Evolutionary conservation across 2,113 vertebrate species (phyloP).

Genomic region (Hiodon alosoides): DNA sequence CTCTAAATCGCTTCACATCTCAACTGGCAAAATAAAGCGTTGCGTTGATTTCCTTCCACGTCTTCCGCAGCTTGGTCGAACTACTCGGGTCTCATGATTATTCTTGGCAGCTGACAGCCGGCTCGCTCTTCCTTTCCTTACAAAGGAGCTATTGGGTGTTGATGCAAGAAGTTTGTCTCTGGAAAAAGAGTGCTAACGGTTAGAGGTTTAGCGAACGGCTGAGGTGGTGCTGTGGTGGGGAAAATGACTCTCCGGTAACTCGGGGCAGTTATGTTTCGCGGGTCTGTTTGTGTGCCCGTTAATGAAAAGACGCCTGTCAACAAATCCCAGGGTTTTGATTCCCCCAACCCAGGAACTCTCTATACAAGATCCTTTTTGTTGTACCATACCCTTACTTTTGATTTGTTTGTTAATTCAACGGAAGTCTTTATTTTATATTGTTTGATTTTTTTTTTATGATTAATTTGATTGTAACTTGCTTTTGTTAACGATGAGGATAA

Average conservation of each 20-base stretch:
- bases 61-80: not conserved
- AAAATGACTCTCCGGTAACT: not conserved
- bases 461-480: too few relatives aligned
- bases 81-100: not conserved
- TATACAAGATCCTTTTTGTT: too few relatives aligned
- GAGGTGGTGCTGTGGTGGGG: not conserved
- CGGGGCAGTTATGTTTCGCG: not conserved
- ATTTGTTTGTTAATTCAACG: too few relatives aligned
- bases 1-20: too few relatives aligned
- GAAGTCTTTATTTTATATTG: too few relatives aligned
- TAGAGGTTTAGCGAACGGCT: not conserved
- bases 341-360: not conserved
- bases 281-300: not conserved
- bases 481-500: too few relatives aligned
- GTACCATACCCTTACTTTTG: too few relatives aligned
- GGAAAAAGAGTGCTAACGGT: not conserved
- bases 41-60: not conserved
- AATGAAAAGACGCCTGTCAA: not conserved
- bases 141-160: conserved; percentile 18
- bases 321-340: not conserved
- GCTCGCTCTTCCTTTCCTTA: not conserved
- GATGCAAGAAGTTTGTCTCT: not conserved
- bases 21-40: not conserved
- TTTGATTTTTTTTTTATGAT: too few relatives aligned
- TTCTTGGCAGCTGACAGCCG: conserved; percentile 23